Base-by-base conservation (phyloP, 2,888 invertebrate genomes). In the Troides aeacus region DNA sequence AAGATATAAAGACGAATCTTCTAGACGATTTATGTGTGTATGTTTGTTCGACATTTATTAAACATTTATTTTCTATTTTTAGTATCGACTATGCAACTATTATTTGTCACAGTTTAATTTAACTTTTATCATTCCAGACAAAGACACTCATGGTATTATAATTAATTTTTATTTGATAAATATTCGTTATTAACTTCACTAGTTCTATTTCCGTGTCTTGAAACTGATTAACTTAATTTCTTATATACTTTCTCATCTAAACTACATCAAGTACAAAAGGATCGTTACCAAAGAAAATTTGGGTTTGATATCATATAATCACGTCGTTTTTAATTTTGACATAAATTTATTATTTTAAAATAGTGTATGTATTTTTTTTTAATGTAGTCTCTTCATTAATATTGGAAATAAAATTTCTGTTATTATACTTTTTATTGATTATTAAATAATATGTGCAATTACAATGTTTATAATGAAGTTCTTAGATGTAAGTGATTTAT, bases 211-310 rank as follows among this genome's bases (percentile, higher is more conserved):
- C 57, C 23, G 57, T 58, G 23, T 58, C 39, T 56, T 56, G 57
- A n/a, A n/a, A 6, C 36, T n/a, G 21, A 3, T 62, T 56, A 30
- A 10, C 36, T 24, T 17, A 5, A 53, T 24, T 10, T 15, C 24
- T 53, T 50, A 60, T 23, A 46, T 64, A 68, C 69, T 70, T 30
- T 53, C n/a, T 66, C 53, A 61, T 69, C 62, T 59, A 60, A 30
- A 58, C 3, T 39, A 66, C 66, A 59, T 71, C 67, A 80, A 84
- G 84, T 84, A 84, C 84, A 84, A 84, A 84, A 74, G 75, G 66
- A 74, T 77, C 71, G 77, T 82, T 82, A 84, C 84, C 84, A 84
- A 83, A 81, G 81, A 81, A 39, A 62, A 57, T 75, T 72, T 62
- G 39, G 50, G 53, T 63, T 72, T 69, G 68, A 75, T 74, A 75